Base-by-base conservation (phyloP, 2,797 vertebrate species). In the Setipinna tenuifilis region DNA sequence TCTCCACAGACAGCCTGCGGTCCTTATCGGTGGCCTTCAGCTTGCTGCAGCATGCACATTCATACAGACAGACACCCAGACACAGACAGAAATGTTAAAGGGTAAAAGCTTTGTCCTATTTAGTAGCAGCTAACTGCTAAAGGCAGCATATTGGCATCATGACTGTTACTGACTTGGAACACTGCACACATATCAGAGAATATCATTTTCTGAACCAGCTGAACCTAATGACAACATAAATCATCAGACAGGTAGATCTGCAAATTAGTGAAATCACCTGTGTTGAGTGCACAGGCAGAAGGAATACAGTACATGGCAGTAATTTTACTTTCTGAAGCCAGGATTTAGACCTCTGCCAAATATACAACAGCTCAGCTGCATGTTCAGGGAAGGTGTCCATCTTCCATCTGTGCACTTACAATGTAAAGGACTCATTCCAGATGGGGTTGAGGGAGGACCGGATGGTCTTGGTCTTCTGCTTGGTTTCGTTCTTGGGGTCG, bases 401-500 rank as follows among this genome's bases (percentile, higher is more conserved):
- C 16, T 44, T 44, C 25, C 28, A 80, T 31, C 31, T 61, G 1
- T 1, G 28, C 6, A 97, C 98, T 97, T 90, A 99, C 98, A 99
- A 99, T 0, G 90, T 96, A 90, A 99, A 99, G 0, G 96, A 93
- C 90, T 99, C 98, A 0, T 98, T 98, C 98, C 98, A 99, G 90
- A 94, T 95, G 0, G 98, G 98, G 88, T 99, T 99, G 84, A 99
- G 96, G 9, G 94, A 97, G 48, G 97, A 96, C 88, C 97, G 97
- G 93, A 99, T 97, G 81, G 98, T 99, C 95, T 97, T 99, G 89
- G 98, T 99, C 95, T 99, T 99, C 86, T 99, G 96, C 93, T 99
- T 99, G 88, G 98, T 99, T 92, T 99, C 98, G 9, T 97, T 97
- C 94, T 98, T 99, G 62, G 98, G 98, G 89, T 99, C 98, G 23